Evolutionary conservation across 2,113 vertebrate species (phyloP), one percentile per base, ranked within the genome.

Genomic region (Falcunculus frontatus): DNA sequence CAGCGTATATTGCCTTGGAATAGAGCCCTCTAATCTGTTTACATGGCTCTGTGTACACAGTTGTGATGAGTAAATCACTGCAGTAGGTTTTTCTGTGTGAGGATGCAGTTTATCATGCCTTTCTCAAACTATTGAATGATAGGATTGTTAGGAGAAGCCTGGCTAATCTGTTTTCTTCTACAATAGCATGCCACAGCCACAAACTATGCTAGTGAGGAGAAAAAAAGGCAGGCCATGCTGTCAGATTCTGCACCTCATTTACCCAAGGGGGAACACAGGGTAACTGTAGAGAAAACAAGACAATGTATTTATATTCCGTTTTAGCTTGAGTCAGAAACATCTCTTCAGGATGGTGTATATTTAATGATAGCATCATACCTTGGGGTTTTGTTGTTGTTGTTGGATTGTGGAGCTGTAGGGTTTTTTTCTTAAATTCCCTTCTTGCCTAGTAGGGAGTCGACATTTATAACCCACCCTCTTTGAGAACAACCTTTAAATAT

Each of bases 401-500:
- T 76, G 65, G 53, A 33, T 52, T 52, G 44, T 68, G 44, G 23
- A 59, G 30, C 35, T 84, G 47, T 37, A 52, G 39, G 13, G 1
- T 22, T 84, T 90, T 90, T 85, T 44, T 62, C 53, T 83, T 33
- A 42, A 88, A 85, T 82, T 82, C 35, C 57, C 30, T 64, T 67
- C 37, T 49, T 91, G 37, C 39, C 50, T 76, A 42, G 22, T 3
- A 63, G 46, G 27, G 56, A 83, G 46, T 84, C 30, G 16, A 70
- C 79, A 85, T 94, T 91, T 93, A 30, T 93, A 87, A 87, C 23
- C 60, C 44, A 57, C 33, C 73, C 44, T 91, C 44, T 87, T 70
- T 65, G 55, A 92, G 63, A 85, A 49, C 32, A 77, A n/a, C 59
- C 52, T 88, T 16, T 86, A 91, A 94, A 94, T 90, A 93, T 95